These are phyloP conservation scores for Heliothis virescens DNA, from an alignment of 1,140 invertebrate genomes.

Conservation along the genomic window DNA sequence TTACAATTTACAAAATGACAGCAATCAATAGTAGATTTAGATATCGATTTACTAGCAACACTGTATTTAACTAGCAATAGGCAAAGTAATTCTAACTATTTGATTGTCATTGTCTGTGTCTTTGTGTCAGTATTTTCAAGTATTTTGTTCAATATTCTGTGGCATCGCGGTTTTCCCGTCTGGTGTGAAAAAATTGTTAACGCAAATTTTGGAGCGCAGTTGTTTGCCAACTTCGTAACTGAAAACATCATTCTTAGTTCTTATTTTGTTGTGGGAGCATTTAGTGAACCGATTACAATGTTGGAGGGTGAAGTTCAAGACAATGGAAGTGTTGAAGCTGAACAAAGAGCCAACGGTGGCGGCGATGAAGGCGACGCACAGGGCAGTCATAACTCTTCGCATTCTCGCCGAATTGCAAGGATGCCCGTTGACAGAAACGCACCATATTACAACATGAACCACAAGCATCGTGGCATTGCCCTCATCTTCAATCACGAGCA, in stretches of 20 bases:
- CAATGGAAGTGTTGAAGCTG: conserved; percentile 71
- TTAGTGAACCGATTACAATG: conserved; percentile 60
- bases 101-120: conserved; percentile 18
- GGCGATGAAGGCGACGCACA: conserved; percentile 83
- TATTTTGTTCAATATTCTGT: not conserved
- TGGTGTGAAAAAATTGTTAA: no score
- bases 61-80: not conserved
- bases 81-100: not conserved
- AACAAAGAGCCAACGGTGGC: conserved; percentile 82
- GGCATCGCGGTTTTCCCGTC: not conserved
- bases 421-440: conserved; percentile 91
- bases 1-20: no score
- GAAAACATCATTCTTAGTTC: not conserved
- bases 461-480: conserved; percentile 92
- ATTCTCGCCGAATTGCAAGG: conserved; percentile 74
- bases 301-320: conserved; percentile 69
- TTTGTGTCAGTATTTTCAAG: not conserved
- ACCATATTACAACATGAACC: conserved; percentile 95
- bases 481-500: conserved; percentile 96
- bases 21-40: no score
- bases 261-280: not conserved
- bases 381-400: conserved; percentile 76
- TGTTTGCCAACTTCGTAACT: not conserved
- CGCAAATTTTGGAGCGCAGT: not conserved
- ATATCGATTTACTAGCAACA: no score